Evolutionary conservation across 2,888 invertebrate genomes (phyloP), one percentile per base, ranked within the genome.

Genomic region (Hemicrepidius hirtus): DNA sequence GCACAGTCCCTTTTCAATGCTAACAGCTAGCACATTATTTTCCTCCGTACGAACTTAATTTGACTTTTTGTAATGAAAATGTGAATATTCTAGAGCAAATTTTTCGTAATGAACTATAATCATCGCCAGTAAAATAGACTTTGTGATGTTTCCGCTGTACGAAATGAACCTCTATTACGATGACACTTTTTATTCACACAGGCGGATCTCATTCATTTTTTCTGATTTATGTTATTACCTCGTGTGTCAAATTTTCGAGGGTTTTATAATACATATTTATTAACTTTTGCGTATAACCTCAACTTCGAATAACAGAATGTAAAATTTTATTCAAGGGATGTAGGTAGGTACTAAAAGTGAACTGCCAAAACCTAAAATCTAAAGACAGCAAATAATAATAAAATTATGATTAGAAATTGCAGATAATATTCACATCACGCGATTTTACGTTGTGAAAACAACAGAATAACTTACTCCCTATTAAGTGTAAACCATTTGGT

Each of bases 171-270:
- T 71, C 68, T 72, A 75, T 77, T 75, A 74, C 66, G 68, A 69
- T 75, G 74, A 74, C 76, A 76, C 74, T 72, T 77, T 77, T 76
- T 76, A 75, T 75, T 75, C 63, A 65, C 71, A 71, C 71, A 21
- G 59, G 62, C 59, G 70, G 65, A 70, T 73, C 72, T 41, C 73
- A 68, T 75, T 73, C 68, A 71, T 71, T 71, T 70, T 69, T 73
- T 73, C 68, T 75, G 73, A 76, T 75, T 76, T 75, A 71, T 71
- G 68, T 73, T 75, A 73, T 75, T 76, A 73, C 71, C 41, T 59
- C 55, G 24, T 41, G 71, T 46, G 66, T 68, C 55, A 63, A 62
- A 73, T 66, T 59, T 69, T 66, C 41, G 69, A 66, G 69, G 46
- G 60, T 55, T 64, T 62, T 69, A 65, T 69, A 65, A 73, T 73